phyloP scores from a whole-genome alignment of 2,888 invertebrate species.

The Trissoscelio sp. region DNA sequence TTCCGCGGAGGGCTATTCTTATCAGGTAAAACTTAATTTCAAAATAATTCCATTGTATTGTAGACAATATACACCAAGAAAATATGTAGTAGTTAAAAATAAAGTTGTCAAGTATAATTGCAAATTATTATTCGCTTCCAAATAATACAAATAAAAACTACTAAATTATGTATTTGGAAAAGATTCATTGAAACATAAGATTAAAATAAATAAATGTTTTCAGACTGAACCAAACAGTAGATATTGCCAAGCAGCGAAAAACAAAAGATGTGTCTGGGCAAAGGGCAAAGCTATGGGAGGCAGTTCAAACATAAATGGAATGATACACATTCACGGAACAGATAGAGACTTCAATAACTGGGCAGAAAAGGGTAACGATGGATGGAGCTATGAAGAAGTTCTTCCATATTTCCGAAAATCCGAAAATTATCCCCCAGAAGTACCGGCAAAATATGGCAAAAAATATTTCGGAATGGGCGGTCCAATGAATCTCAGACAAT shows the following conservation, averaged over 20 bases:
- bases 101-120: too few species aligned
- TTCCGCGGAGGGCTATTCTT: constrained; percentile 84
- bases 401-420: constrained; percentile 80
- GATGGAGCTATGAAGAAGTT: constrained; percentile 86
- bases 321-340: constrained; percentile 88
- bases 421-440: constrained; percentile 73
- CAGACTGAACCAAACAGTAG: constrained; percentile 80
- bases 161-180: too few species aligned
- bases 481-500: constrained; percentile 83
- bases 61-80: neutral
- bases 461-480: constrained; percentile 83
- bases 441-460: constrained; percentile 78
- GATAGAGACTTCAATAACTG: constrained; percentile 87
- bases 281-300: constrained; percentile 88
- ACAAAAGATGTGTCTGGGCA: constrained; percentile 84
- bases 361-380: constrained; percentile 86
- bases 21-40: constrained; percentile 77
- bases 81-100: neutral
- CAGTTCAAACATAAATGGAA: constrained; percentile 86
- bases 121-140: too few species aligned
- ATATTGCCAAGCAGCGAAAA: constrained; percentile 81
- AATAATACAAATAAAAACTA: too few species aligned
- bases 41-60: neutral
- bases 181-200: neutral
- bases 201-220: constrained; percentile 9